A percentile compares a stretch with the other conserved stretches of the same genome.
These are phyloP conservation scores for Phengaris alcon DNA, from an alignment of 2,888 invertebrate species.

Conservation along the genomic window DNA sequence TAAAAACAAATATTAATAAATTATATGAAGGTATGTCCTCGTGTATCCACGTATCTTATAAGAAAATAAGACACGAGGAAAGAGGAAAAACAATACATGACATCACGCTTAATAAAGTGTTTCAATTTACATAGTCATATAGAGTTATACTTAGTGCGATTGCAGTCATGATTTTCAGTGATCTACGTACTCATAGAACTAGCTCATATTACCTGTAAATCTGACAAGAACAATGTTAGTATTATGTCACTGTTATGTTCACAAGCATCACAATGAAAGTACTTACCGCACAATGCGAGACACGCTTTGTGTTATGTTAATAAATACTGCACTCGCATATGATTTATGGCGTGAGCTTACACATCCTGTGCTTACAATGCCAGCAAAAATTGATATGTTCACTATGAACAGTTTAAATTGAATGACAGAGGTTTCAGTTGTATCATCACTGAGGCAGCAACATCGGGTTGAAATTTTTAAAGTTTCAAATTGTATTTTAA, in stretches of 20 bases:
- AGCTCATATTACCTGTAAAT: slow-evolving; percentile 21
- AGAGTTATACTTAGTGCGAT: too few species aligned
- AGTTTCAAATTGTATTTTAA: too few species aligned
- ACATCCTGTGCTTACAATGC: neutral
- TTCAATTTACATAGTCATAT: too few species aligned
- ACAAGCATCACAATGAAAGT: slow-evolving; percentile 27
- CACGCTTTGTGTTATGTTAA: slow-evolving; percentile 31
- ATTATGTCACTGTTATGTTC: slow-evolving; percentile 27
- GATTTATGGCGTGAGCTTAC: slow-evolving; percentile 22
- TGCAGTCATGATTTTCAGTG: neutral
- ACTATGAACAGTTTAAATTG: neutral
- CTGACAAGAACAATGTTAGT: slow-evolving; percentile 30
- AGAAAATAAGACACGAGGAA: too few species aligned
- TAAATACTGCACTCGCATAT: slow-evolving; percentile 30
- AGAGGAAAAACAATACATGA: too few species aligned
- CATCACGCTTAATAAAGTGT: too few species aligned
- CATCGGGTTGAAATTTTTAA: too few species aligned
- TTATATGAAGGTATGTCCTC: too few species aligned
- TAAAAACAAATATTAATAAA: too few species aligned
- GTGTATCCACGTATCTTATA: too few species aligned
- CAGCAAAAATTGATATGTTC: slow-evolving; percentile 14
- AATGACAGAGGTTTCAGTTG: neutral
- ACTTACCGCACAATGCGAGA: slow-evolving; percentile 27
- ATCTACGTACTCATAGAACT: neutral
- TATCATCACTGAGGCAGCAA: neutral